A percentile compares a stretch with the other conserved stretches of the same genome.
These are phyloP conservation scores for Pomatorhinus ruficollis DNA, from an alignment of 2,113 vertebrate genomes.

Conservation along the genomic window DNA sequence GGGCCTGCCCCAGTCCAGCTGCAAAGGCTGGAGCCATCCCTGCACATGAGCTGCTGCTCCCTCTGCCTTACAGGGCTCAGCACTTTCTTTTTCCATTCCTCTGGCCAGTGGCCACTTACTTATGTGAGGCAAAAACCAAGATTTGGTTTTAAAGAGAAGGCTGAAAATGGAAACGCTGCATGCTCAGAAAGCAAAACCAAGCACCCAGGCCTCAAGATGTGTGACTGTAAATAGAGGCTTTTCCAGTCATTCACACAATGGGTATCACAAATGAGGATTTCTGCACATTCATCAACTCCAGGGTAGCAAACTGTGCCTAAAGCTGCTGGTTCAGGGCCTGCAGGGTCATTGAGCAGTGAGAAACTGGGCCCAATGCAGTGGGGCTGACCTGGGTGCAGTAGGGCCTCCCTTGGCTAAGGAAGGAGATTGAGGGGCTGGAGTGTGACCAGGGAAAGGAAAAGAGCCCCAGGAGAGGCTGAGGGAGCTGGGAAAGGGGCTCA, in stretches of 20 bases:
- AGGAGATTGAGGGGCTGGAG: not conserved
- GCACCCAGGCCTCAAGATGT: not conserved
- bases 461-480: rapidly evolving
- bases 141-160: not conserved
- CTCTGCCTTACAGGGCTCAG: not conserved
- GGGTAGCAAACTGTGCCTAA: not conserved
- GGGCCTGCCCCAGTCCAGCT: not conserved
- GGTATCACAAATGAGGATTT: not conserved
- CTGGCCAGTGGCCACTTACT: not conserved
- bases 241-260: not conserved
- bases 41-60: not conserved
- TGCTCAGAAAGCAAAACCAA: not conserved
- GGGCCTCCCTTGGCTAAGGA: not conserved
- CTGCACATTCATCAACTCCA: not conserved
- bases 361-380: rapidly evolving
- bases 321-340: not conserved
- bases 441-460: rapidly evolving
- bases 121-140: not conserved
- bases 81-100: not conserved
- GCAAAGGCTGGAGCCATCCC: not conserved
- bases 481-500: not conserved
- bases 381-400: not conserved
- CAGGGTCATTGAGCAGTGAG: not conserved
- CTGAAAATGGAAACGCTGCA: not conserved
- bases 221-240: not conserved